Evolutionary conservation across 2,113 vertebrate genomes (phyloP), one percentile per base, ranked within the genome.

Genomic region (Steatornis caripensis): DNA sequence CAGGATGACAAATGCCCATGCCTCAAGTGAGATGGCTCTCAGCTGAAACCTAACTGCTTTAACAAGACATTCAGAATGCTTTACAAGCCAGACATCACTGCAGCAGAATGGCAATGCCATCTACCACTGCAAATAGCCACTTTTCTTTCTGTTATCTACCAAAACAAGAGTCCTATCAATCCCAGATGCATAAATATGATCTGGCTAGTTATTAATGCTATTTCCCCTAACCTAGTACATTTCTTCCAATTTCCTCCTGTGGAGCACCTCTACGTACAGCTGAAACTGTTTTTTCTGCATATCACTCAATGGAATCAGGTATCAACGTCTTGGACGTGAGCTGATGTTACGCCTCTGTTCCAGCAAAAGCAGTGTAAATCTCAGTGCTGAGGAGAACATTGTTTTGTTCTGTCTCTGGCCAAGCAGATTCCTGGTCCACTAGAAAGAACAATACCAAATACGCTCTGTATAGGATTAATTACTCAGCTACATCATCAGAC

Each of bases 171-270:
- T 39, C 27, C 12, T 11, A 0, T 8, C 51, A 92, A 6, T 18
- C 23, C 29, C 26, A 54, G 24, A 69, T 1, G 1, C 16, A 34
- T 11, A 82, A 84, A 10, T 19, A 26, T 0, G 0, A 15, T 27
- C 37, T 61, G 45, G 12, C 43, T 41, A 81, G 14, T 39, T 64
- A 34, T 4, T 6, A 74, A 41, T 16, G 3, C 2, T 54, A 6
- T 37, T 87, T 60, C 27, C 19, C 30, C 8, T 29, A 55, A 64
- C 8, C 17, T 16, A 74, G 27, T 9, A 41, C 5, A 21, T 39
- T 60, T 68, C 12, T 77, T 74, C 36, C 27, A 12, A 66, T 18
- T 24, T 45, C 10, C 12, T 10, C 22, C 11, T 23, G 2, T 84
- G 32, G 9, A 90, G 7, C 1, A 6, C 4, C 46, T 74, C 20